Conservation (phyloP, 2,888 invertebrate species). For the Hirtodrosophila alboralis region DNA sequence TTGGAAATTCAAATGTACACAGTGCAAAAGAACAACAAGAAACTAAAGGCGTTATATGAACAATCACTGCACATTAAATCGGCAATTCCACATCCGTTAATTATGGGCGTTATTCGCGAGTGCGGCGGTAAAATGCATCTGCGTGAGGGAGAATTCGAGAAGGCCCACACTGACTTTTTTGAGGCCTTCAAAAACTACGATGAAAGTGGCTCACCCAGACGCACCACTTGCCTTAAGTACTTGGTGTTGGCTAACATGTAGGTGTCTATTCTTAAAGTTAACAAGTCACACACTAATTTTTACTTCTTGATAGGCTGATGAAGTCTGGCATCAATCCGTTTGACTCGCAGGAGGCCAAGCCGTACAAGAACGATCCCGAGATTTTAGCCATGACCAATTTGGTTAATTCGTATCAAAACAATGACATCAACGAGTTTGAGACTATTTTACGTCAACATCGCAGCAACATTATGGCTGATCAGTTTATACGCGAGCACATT, state of each 20-base stretch:
- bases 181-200: conserved; percentile 99
- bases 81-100: conserved; percentile 99
- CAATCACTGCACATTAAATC: conserved; percentile 99
- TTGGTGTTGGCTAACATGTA: conserved; percentile 99
- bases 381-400: conserved; percentile 99
- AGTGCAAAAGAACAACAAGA: conserved; percentile 99
- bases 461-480: conserved; percentile 99
- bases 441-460: conserved; percentile 96
- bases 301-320: conserved; percentile 90
- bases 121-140: conserved; percentile 99
- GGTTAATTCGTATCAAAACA: conserved; percentile 98
- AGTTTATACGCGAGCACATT: conserved; percentile 99
- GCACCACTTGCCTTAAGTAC: conserved; percentile 99
- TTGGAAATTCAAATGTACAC: conserved; percentile 99
- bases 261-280: conserved; percentile 79
- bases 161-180: conserved; percentile 99
- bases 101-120: conserved; percentile 99
- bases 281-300: background rate
- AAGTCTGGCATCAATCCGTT: conserved; percentile 99
- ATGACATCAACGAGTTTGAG: conserved; percentile 99
- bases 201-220: conserved; percentile 97
- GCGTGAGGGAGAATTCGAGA: conserved; percentile 98
- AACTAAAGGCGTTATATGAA: conserved; percentile 97
- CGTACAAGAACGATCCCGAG: conserved; percentile 99
- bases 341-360: conserved; percentile 99